Base-by-base conservation (phyloP, 2,888 invertebrate genomes). In the Biston stratarius region DNA sequence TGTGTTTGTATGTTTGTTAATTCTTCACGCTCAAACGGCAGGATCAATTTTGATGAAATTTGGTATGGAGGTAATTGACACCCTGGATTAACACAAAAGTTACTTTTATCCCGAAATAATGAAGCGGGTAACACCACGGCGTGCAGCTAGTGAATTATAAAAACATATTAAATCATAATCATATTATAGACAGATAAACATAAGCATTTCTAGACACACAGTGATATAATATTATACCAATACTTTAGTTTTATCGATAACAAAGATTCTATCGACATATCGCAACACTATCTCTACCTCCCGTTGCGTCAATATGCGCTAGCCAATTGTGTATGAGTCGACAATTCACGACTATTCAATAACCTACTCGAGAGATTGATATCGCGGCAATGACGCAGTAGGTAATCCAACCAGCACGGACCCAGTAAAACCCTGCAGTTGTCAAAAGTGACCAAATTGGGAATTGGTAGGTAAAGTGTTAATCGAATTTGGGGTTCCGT, bases 261-360 rank as follows among this genome's bases (percentile, higher is more conserved):
- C n/a, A 15, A 8, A 15, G 24, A 53, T 48, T 56, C 15, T 56
- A 67, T 72, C 69, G 67, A 69, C 44, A 65, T 6, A 49, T 65
- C 70, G 77, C 87, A 81, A 79, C 86, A 82, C 88, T 86, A 81
- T 67, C 69, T 60, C 55, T 79, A 90, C 86, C 84, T 83, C 92
- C 91, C 88, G 90, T 84, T 86, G 91, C 81, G 91, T 87, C 87
- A 84, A 86, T 90, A 89, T 86, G 85, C 86, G 81, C 84, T 83
- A 81, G 84, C 87, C 89, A 91, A 91, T 90, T 91, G 90, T 90
- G 83, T 86, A 87, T 88, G 89, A 88, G 83, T 89, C 85, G 83
- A 82, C 87, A 85, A 86, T 90, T 88, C 85, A 84, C 83, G 81
- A 85, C 88, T 91, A 90, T 91, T 91, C 91, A 91, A 90, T 92